Base-by-base conservation (phyloP, 2,797 vertebrate genomes). In the Rhadinocentrus ornatus region DNA sequence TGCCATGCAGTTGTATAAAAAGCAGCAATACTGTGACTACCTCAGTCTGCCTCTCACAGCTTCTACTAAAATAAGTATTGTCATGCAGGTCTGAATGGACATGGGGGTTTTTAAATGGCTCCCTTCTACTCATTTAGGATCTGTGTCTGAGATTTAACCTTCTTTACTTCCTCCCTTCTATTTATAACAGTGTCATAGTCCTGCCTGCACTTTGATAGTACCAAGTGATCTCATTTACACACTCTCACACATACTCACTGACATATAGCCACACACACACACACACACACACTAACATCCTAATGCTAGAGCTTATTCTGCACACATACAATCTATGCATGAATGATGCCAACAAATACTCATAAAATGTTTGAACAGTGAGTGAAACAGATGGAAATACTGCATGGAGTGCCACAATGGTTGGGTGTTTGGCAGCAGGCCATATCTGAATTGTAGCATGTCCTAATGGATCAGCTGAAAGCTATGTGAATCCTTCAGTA, bases 161-260 rank as follows among this genome's bases (percentile, higher is more conserved):
- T 90, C 85, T 81, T 90, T 80, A 90, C 90, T 92, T 93, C 92
- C 93, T 91, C 86, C 74, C 82, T 77, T 86, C 93, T 93, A 93
- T 93, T 93, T 91, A 88, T 93, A 93, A 91, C 84, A 73, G 89
- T 91, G 92, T 91, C 92, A 93, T 91, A 92, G 91, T 92, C 88
- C 91, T 87, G 81, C 85, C 80, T 91, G 92, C 88, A 90, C 85
- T 91, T 83, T 90, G 93, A 93, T 92, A 91, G 88, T 90, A 90
- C 87, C 91, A 92, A 92, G 88, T 88, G 85, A 86, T 89, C 91
- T 91, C 88, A 92, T 92, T 91, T 90, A 91, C 89, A 90, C 90
- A 88, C 87, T 66, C 75, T 62, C 32, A 3, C 69, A 50, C 77
- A 63, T 81, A 52, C 73, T 2, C 70, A 68, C 62, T 27, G 65